These are phyloP conservation scores for Drosophila insularis DNA, from an alignment of 1,140 invertebrate genomes.

Conservation along the genomic window DNA sequence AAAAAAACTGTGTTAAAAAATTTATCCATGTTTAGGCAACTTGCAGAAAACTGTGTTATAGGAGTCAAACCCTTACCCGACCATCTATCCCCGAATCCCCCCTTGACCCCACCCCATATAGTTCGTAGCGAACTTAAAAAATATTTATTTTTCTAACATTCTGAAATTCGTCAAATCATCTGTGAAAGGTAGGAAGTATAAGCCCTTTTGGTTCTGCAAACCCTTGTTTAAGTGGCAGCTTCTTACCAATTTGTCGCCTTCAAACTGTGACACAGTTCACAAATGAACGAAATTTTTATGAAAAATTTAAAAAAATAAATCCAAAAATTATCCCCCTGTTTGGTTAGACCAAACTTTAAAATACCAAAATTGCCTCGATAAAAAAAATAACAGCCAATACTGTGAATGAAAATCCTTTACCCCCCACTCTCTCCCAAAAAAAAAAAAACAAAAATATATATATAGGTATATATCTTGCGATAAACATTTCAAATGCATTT, in stretches of 20 bases:
- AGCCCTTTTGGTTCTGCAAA: neutral
- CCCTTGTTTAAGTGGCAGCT: neutral
- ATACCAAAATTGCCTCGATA: conserved; percentile 57
- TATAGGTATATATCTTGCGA: neutral
- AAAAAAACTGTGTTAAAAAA: conserved; percentile 41
- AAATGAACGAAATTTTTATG: conserved; percentile 54
- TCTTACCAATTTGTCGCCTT: conserved; percentile 31
- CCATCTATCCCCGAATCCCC: neutral
- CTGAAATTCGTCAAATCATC: conserved; percentile 74
- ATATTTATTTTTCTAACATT: conserved; percentile 4
- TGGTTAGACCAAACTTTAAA: conserved; percentile 39
- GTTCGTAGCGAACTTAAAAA: conserved; percentile 35
- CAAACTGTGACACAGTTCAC: conserved; percentile 49
- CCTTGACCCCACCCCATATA: neutral
- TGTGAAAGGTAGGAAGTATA: conserved; percentile 50
- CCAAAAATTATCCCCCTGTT: conserved; percentile 11
- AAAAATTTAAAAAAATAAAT: conserved; percentile 56
- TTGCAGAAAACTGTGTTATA: conserved; percentile 43
- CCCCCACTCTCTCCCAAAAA: neutral
- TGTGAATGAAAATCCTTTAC: conserved; percentile 36
- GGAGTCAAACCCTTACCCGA: neutral
- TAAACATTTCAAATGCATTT: conserved; percentile 31
- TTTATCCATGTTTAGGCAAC: conserved; percentile 3
- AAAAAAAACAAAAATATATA: too few species aligned
- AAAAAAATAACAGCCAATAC: conserved; percentile 52